Evolutionary conservation across 2,113 vertebrate genomes (phyloP), one percentile per base, ranked within the genome.

Genomic region (Zosterops borbonicus): DNA sequence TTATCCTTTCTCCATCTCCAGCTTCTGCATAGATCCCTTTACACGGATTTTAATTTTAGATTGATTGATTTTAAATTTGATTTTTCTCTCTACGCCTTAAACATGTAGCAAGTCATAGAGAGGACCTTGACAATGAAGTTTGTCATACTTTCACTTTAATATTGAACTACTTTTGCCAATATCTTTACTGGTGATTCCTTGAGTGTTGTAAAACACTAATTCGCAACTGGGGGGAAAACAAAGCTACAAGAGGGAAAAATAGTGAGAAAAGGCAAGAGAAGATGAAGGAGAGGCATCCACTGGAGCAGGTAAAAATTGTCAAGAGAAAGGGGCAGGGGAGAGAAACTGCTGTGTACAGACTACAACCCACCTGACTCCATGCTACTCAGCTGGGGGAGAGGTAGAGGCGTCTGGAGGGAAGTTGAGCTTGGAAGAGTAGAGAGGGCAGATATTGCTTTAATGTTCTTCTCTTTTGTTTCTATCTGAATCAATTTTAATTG

Each of bases 361-460:
- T 14, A 22, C 14, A 76, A 8, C 14, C 19, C 24, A 47, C 24
- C 9, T 7, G 8, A 22, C 3, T 3, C 6, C 3, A 19, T 0
- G 5, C 2, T 13, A 9, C 20, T 50, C 0, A 0, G 1, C 0
- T 42, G 9, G 0, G 6, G 9, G 5, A 8, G 5, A 24, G 4
- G 8, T n/a, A 22, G 33, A 22, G 1, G 3, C 37, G 13, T 60
- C 59, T 6, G 1, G 13, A 55, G 13, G 25, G 15, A 73, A 64
- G 6, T 0, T 50, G 39, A 50, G 6, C 39, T 55, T 83, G 58
- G 12, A 12, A 55, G 4, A 68, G 1, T 5, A 11, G 5, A 12
- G 1, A 73, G 1, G 6, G 75, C 87, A 80, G 7, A 15, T 47
- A 18, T 27, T 73, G 9, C 5, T 73, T 67, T 63, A 41, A 63